Conservation (phyloP, 2,797 vertebrate species). For the Notamacropus eugenii region DNA sequence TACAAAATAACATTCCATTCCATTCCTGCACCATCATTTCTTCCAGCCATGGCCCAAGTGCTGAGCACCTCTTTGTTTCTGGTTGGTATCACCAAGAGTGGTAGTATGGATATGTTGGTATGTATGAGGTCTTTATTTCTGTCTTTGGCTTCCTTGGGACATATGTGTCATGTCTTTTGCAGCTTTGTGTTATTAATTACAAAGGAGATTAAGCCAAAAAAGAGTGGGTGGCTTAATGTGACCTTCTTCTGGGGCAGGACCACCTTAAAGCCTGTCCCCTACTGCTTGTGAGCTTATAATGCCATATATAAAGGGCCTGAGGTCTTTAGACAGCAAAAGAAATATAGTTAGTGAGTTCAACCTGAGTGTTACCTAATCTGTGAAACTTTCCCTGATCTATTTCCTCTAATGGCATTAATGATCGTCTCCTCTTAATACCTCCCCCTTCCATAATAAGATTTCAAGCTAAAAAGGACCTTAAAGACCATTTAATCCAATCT, state of each 20-base stretch:
- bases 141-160: neutral
- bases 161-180: neutral
- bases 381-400: neutral
- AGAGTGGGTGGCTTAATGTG: neutral
- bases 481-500: neutral
- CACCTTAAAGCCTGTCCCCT: neutral
- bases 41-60: neutral
- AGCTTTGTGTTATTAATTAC: neutral
- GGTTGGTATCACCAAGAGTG: neutral
- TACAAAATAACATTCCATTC: neutral
- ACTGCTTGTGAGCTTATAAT: neutral
- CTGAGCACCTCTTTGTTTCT: neutral
- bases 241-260: neutral
- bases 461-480: neutral
- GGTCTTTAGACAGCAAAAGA: neutral
- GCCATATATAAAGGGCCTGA: neutral
- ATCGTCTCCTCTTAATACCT: neutral
- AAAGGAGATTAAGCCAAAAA: neutral
- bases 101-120: neutral
- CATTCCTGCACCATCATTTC: neutral
- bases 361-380: neutral
- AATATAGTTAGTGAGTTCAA: neutral
- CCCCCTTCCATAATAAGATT: neutral
- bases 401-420: neutral
- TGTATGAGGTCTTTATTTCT: neutral